Evolutionary conservation across 2,888 invertebrate species (phyloP).

Genomic region (Andrena camellia): DNA sequence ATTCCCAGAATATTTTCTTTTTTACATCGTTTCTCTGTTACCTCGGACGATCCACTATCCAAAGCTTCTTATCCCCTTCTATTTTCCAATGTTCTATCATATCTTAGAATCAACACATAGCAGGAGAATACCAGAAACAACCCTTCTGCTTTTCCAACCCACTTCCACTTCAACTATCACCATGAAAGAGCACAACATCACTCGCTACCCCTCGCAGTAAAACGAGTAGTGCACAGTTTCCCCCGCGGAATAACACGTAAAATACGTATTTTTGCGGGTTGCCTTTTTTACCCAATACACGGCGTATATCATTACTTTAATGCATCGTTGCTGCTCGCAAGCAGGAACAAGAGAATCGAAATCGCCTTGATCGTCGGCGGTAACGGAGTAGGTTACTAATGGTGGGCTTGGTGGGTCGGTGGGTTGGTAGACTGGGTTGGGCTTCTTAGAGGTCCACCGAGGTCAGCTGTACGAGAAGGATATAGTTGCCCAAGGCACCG

Average conservation of each 20-base stretch:
- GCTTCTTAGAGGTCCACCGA: slow-evolving; percentile 81
- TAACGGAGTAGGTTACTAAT: slow-evolving; percentile 76
- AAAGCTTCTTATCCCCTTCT: too few relatives aligned
- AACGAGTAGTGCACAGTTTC: slow-evolving; percentile 21
- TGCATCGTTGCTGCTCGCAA: slow-evolving; percentile 71
- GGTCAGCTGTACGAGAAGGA: slow-evolving; percentile 81
- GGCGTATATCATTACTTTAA: slow-evolving; percentile 75
- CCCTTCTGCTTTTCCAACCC: too few relatives aligned
- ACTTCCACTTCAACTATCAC: neutral
- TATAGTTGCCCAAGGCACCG: slow-evolving; percentile 82
- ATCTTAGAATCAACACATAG: too few relatives aligned
- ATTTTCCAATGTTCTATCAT: too few relatives aligned
- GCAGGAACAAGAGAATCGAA: slow-evolving; percentile 72
- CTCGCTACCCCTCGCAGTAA: slow-evolving; percentile 9
- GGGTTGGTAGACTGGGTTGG: slow-evolving; percentile 81
- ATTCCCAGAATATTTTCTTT: too few relatives aligned
- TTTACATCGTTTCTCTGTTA: too few relatives aligned
- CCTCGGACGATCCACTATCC: too few relatives aligned
- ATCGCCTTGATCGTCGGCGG: slow-evolving; percentile 73
- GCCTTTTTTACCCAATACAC: slow-evolving; percentile 53
- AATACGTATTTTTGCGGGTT: slow-evolving; percentile 64
- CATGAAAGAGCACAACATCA: neutral
- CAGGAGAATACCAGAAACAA: too few relatives aligned
- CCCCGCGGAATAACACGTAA: slow-evolving; percentile 45
- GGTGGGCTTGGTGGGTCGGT: slow-evolving; percentile 80